phyloP scores from a whole-genome alignment of 2,113 vertebrate species.

The Capreolus pygargus region DNA sequence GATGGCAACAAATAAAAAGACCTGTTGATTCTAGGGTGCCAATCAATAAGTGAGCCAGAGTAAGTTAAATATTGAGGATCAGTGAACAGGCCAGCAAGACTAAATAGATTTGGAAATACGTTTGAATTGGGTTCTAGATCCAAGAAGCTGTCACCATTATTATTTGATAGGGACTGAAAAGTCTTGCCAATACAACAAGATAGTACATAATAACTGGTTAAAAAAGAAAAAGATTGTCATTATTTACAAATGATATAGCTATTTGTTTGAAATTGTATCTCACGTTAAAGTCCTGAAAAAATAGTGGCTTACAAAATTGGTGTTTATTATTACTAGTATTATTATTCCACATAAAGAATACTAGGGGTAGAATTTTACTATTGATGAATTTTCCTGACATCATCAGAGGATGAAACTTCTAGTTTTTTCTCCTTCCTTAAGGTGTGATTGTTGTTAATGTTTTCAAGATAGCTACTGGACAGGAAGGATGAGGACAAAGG shows the following conservation, averaged over 20 bases:
- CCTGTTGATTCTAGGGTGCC: background rate
- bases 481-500: background rate
- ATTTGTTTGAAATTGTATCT: background rate
- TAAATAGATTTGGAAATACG: background rate
- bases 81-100: background rate
- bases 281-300: background rate
- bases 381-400: background rate
- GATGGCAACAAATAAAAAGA: background rate
- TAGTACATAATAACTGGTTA: background rate
- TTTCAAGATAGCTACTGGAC: background rate
- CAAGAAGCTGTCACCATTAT: background rate
- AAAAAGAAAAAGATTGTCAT: background rate
- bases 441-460: background rate
- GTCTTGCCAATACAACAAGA: background rate
- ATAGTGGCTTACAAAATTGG: background rate
- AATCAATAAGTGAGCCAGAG: background rate
- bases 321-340: background rate
- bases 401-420: background rate
- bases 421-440: background rate
- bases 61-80: background rate
- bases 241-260: background rate
- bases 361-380: background rate
- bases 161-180: background rate
- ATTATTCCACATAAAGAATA: background rate
- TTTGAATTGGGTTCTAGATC: background rate